These are phyloP conservation scores for Microctonus hyperodae DNA, from an alignment of 2,888 invertebrate species.

Conservation along the genomic window DNA sequence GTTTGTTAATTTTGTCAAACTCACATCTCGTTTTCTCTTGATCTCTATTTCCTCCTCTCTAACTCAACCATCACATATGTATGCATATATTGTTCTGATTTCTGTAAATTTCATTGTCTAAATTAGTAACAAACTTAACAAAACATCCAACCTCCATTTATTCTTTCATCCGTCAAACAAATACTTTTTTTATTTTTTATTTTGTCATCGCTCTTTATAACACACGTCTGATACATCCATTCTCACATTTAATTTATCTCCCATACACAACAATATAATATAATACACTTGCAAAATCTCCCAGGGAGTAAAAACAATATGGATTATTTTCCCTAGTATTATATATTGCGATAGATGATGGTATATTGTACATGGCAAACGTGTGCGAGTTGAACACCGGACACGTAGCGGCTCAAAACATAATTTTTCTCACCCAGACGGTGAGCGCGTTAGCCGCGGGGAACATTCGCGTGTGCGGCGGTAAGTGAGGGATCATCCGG, in stretches of 20 bases:
- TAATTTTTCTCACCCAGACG: conserved; percentile 48
- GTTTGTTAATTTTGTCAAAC: conserved; percentile 22
- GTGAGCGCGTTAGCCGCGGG: conserved; percentile 27
- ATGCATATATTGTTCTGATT: neutral
- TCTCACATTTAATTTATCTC: conserved; percentile 19
- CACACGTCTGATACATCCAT: conserved; percentile 2
- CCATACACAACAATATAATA: neutral
- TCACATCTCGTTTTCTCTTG: conserved; percentile 1
- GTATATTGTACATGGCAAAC: conserved; percentile 2
- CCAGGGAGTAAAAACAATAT: conserved; percentile 7
- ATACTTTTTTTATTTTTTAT: too few relatives aligned
- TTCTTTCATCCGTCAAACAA: too few relatives aligned
- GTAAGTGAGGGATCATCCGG: conserved; percentile 50
- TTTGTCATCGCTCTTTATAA: too few relatives aligned
- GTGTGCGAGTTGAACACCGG: conserved; percentile 8
- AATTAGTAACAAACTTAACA: conserved; percentile 1
- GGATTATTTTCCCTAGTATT: neutral
- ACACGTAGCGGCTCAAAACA: conserved; percentile 43
- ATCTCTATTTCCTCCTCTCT: neutral
- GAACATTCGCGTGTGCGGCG: conserved; percentile 33
- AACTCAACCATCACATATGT: conserved; percentile 27
- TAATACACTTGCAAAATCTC: conserved; percentile 7
- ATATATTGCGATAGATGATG: neutral
- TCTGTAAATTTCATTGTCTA: conserved; percentile 26
- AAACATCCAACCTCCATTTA: conserved; percentile 10